phyloP scores from a whole-genome alignment of 2,888 invertebrate species.

The Margaritifera margaritifera region DNA sequence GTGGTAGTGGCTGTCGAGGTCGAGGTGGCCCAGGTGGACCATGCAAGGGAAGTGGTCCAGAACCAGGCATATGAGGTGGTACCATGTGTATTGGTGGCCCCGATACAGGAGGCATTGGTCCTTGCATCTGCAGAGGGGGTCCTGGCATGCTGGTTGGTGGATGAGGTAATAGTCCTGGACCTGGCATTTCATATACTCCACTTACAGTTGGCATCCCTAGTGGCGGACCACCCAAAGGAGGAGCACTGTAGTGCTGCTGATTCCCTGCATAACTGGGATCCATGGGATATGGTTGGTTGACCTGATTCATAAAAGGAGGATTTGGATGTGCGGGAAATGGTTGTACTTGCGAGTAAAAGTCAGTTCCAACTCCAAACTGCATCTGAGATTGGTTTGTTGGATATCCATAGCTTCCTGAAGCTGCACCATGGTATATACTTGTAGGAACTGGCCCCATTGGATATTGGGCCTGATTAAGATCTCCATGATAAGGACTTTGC shows the following conservation, averaged over 20 bases:
- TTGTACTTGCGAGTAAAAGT: slow-evolving; percentile 12
- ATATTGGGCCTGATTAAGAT: no score
- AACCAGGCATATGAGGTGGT: slow-evolving; percentile 18
- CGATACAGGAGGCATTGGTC: slow-evolving; percentile 9
- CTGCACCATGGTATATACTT: no score
- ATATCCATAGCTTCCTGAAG: no score
- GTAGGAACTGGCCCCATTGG: no score
- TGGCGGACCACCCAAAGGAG: no score
- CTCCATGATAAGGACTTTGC: slow-evolving; percentile 5
- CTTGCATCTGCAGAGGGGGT: slow-evolving; percentile 18
- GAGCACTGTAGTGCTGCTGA: no score
- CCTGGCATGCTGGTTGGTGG: slow-evolving; percentile 10
- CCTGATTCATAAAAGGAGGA: background rate
- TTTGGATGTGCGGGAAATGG: slow-evolving; percentile 4
- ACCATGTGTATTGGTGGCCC: slow-evolving; percentile 12
- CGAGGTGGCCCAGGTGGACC: slow-evolving; percentile 3
- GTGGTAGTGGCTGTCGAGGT: slow-evolving; percentile 3
- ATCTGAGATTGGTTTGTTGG: no score
- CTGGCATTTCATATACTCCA: slow-evolving; percentile 1
- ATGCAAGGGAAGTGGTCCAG: slow-evolving; percentile 15
- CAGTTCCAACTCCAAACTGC: background rate
- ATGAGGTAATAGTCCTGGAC: slow-evolving; percentile 9
- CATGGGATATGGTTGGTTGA: slow-evolving; percentile 13
- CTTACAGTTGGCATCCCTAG: no score
- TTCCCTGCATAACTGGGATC: slow-evolving; percentile 22